These are phyloP conservation scores for Montipora capitata DNA, from an alignment of 92 coral and sea anemone genomes.

Conservation along the genomic window DNA sequence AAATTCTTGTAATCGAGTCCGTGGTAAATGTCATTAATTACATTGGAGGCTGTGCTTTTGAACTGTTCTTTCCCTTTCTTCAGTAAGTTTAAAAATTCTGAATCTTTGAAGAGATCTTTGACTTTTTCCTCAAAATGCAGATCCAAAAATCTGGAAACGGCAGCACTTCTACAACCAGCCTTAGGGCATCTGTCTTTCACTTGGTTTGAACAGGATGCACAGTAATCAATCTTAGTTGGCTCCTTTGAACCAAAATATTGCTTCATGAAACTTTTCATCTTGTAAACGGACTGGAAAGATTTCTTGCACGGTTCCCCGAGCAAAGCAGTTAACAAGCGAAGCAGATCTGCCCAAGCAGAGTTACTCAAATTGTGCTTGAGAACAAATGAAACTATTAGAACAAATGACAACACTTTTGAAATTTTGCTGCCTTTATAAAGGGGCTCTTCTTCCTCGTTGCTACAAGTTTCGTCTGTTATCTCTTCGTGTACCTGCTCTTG, in stretches of 20 bases:
- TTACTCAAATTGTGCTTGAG: conserved; percentile 59
- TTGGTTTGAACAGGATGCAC: conserved; percentile 34
- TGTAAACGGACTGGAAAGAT: conserved; percentile 55
- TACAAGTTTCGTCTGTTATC: neutral
- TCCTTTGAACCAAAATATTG: conserved; percentile 10
- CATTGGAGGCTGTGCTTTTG: neutral
- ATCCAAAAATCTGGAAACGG: conserved; percentile 33
- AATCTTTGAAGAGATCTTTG: conserved; percentile 60
- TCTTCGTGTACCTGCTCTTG: too few relatives aligned
- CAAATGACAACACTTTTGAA: conserved; percentile 49
- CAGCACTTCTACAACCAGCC: neutral
- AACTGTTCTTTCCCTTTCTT: conserved; percentile 36
- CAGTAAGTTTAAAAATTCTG: conserved; percentile 45
- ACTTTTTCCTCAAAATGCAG: conserved; percentile 55
- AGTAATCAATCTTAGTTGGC: conserved; percentile 33
- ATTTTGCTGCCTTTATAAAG: conserved; percentile 69
- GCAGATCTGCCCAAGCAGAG: conserved; percentile 71
- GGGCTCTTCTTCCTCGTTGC: conserved; percentile 21
- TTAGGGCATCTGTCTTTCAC: conserved; percentile 42
- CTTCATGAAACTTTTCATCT: conserved; percentile 50
- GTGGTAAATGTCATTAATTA: conserved; percentile 66
- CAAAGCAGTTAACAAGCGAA: conserved; percentile 46
- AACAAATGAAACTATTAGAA: conserved; percentile 49
- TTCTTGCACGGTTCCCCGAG: conserved; percentile 37
- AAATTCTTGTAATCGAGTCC: conserved; percentile 73